Conservation (phyloP, 1,140 invertebrate genomes). For the Hyphantria cunea region DNA sequence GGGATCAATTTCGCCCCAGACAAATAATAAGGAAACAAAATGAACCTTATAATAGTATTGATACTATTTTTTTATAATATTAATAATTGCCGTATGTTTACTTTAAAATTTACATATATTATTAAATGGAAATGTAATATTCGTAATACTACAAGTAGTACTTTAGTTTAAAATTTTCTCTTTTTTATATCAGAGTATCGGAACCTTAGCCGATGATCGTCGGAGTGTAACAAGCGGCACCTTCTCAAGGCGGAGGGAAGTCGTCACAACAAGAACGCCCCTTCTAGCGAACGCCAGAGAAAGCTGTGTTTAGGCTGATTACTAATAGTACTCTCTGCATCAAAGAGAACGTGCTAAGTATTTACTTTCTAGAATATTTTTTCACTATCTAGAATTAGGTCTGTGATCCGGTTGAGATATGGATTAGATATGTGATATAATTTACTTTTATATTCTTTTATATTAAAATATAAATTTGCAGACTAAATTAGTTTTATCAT, state of each 20-base stretch:
- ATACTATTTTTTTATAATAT: no score
- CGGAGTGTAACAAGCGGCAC: constrained; percentile 72
- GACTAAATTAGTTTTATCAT: no score
- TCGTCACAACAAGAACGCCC: constrained; percentile 91
- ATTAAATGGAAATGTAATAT: no score
- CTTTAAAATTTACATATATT: no score
- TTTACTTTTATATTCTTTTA: not conserved
- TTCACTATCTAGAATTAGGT: constrained; percentile 23
- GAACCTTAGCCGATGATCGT: constrained; percentile 64
- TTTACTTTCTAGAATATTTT: constrained; percentile 29
- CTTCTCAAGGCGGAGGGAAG: constrained; percentile 83
- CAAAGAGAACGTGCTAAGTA: constrained; percentile 12
- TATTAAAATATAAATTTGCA: no score
- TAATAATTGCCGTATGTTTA: no score
- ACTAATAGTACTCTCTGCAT: constrained; percentile 1
- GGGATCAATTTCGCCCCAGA: no score
- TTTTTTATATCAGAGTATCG: constrained; percentile 57
- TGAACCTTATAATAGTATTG: no score
- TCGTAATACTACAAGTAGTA: no score
- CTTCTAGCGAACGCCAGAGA: constrained; percentile 89
- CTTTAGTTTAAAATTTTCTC: no score
- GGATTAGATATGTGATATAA: not conserved
- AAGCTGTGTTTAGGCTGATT: constrained; percentile 88
- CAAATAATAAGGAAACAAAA: no score
- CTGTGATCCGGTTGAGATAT: constrained; percentile 21